Evolutionary conservation across 2,888 invertebrate genomes (phyloP).

Genomic region (Cataglyphis altisquamis): DNA sequence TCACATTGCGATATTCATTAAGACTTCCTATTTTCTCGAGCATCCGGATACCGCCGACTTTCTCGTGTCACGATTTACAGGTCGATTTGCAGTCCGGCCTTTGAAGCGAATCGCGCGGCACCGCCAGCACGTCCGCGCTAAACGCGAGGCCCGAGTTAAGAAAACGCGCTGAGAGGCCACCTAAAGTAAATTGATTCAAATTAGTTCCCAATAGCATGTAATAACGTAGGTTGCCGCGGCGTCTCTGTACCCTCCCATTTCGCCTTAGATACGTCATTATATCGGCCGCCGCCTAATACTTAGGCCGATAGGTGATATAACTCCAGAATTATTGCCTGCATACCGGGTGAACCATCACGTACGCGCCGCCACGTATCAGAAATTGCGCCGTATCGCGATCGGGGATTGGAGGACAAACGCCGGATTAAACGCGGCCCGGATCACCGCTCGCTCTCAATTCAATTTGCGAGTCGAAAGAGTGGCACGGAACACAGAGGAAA

Average conservation of each 20-base stretch:
- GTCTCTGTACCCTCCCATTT: constrained; percentile 75
- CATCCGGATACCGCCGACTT: constrained; percentile 29
- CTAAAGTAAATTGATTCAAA: constrained; percentile 85
- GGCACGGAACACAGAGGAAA: background rate
- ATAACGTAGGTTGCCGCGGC: constrained; percentile 80
- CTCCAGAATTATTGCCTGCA: constrained; percentile 81
- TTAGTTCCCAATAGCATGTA: constrained; percentile 85
- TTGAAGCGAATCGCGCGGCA: constrained; percentile 60
- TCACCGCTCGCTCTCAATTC: constrained; percentile 36
- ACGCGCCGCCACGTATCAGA: constrained; percentile 71
- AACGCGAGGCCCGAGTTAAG: constrained; percentile 71
- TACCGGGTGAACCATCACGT: constrained; percentile 80
- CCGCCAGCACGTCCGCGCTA: constrained; percentile 67
- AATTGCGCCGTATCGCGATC: constrained; percentile 59
- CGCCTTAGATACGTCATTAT: constrained; percentile 83
- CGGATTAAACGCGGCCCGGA: constrained; percentile 61
- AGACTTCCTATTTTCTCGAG: background rate
- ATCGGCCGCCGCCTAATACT: constrained; percentile 85
- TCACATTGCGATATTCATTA: background rate
- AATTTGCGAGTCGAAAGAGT: constrained; percentile 30
- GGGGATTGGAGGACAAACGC: constrained; percentile 60
- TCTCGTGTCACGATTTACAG: constrained; percentile 46
- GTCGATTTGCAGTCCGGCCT: constrained; percentile 57
- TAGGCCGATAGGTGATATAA: constrained; percentile 85
- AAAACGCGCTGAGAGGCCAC: constrained; percentile 76